These are phyloP conservation scores for Diorhabda carinulata DNA, from an alignment of 1,140 invertebrate species.

Conservation along the genomic window DNA sequence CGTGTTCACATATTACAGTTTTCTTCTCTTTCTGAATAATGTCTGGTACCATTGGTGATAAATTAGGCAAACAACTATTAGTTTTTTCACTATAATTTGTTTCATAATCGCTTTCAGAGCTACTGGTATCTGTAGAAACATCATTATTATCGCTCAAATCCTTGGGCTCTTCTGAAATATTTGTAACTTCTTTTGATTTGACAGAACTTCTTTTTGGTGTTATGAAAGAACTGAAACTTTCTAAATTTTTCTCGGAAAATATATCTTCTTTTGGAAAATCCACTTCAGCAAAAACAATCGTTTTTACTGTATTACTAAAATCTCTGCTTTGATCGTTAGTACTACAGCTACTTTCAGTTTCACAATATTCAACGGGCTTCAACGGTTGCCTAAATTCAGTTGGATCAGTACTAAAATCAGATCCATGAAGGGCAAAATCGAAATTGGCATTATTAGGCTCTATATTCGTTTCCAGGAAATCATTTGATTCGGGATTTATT, in stretches of 20 bases:
- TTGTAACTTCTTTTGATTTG: constrained; percentile 18
- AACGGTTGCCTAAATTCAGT: constrained; percentile 26
- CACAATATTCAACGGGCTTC: constrained; percentile 29
- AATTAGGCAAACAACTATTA: constrained; percentile 30
- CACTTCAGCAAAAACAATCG: constrained; percentile 36
- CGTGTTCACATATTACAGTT: neutral
- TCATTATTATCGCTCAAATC: constrained; percentile 2
- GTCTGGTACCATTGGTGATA: constrained; percentile 28
- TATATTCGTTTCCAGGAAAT: constrained; percentile 31
- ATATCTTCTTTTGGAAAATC: constrained; percentile 40
- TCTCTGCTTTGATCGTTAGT: constrained; percentile 30
- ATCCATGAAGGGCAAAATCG: constrained; percentile 38
- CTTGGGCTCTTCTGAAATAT: neutral
- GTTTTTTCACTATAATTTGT: constrained; percentile 15
- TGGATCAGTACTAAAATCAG: constrained; percentile 32
- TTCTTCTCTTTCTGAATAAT: constrained; percentile 19
- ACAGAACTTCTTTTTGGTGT: constrained; percentile 26
- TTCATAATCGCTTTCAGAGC: constrained; percentile 40
- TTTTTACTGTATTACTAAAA: constrained; percentile 29
- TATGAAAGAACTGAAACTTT: constrained; percentile 37
- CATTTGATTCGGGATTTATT: constrained; percentile 27
- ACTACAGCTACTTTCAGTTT: constrained; percentile 41
- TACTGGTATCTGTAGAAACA: constrained; percentile 26
- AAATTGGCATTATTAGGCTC: constrained; percentile 27
- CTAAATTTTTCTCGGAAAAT: constrained; percentile 34